Conservation (phyloP, 2,113 vertebrate genomes). For the Cygnus buccinator region DNA sequence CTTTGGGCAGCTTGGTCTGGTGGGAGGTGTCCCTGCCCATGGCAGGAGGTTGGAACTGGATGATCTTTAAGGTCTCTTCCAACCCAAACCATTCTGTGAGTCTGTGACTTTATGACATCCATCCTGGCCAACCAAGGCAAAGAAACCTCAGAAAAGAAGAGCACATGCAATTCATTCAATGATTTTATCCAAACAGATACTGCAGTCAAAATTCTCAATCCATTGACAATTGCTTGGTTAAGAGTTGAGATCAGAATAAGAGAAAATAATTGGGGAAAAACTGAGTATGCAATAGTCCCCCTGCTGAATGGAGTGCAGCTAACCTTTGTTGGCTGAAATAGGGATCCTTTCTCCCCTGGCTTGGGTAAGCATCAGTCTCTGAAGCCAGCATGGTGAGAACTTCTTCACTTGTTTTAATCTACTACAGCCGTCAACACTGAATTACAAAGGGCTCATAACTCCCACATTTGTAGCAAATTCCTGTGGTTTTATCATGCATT, state of each 20-base stretch:
- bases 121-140: too few species aligned
- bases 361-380: background rate
- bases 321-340: accelerated
- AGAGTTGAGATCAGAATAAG: background rate
- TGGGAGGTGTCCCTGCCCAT: too few species aligned
- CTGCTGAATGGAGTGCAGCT: background rate
- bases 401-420: background rate
- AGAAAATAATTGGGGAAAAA: background rate
- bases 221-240: background rate
- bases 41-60: too few species aligned
- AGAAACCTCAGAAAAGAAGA: too few species aligned
- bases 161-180: accelerated
- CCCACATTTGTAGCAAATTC: background rate
- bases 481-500: background rate
- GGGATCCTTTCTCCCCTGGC: background rate
- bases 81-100: too few species aligned
- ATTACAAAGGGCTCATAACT: background rate
- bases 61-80: too few species aligned
- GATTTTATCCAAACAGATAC: background rate
- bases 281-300: background rate
- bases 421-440: accelerated
- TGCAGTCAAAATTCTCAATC: background rate
- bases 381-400: background rate
- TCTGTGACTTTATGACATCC: too few species aligned
- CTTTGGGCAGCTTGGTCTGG: too few species aligned